Percentiles rank a stretch among this genome's conserved stretches.
These are phyloP conservation scores for Drosophila virilis DNA, from an alignment of 1,140 invertebrate genomes.

Conservation along the genomic window DNA sequence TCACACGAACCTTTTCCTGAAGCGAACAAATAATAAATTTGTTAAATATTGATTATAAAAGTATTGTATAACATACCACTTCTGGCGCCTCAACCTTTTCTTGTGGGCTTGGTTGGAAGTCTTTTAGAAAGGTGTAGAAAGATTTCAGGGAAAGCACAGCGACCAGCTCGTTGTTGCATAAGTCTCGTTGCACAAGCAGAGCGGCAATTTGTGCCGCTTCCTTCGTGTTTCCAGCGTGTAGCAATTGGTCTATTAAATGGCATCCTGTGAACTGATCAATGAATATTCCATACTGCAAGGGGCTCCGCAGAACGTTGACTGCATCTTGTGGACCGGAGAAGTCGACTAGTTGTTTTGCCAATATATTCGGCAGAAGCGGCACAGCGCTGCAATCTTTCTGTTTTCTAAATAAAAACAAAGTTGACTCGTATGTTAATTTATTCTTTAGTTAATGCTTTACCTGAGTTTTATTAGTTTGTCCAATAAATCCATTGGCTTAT, in stretches of 20 bases:
- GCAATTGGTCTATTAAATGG: slow-evolving; percentile 92
- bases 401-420: slow-evolving; percentile 28
- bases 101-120: slow-evolving; percentile 83
- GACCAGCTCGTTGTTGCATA: slow-evolving; percentile 93
- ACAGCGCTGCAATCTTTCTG: slow-evolving; percentile 58
- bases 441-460: slow-evolving; percentile 14
- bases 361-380: slow-evolving; percentile 49
- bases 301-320: slow-evolving; percentile 90
- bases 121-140: slow-evolving; percentile 90
- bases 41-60: not conserved
- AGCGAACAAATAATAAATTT: not conserved
- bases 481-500: slow-evolving; percentile 58
- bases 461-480: slow-evolving; percentile 56
- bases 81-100: slow-evolving; percentile 32
- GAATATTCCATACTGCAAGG: slow-evolving; percentile 95
- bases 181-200: slow-evolving; percentile 91
- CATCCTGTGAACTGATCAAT: slow-evolving; percentile 92
- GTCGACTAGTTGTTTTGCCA: slow-evolving; percentile 62
- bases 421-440: not conserved
- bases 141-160: slow-evolving; percentile 90
- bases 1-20: slow-evolving; percentile 89
- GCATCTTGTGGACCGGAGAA: slow-evolving; percentile 85
- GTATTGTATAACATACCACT: slow-evolving; percentile 25
- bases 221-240: slow-evolving; percentile 88
- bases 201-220: slow-evolving; percentile 88